Base-by-base conservation (phyloP, 2,113 vertebrate genomes). In the Glaucomys volans region DNA sequence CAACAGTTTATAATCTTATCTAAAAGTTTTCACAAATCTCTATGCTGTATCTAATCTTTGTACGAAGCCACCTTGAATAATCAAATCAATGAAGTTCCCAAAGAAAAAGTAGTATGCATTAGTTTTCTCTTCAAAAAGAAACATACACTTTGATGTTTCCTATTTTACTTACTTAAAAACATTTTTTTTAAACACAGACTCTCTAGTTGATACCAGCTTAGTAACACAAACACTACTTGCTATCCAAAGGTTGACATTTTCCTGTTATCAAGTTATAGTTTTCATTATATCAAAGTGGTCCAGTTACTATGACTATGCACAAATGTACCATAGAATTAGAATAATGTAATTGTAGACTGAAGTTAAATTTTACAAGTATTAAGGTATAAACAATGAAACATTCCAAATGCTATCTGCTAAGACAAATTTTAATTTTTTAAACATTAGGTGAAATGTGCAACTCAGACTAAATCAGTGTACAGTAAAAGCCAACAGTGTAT, bases 381-480 rank as follows among this genome's bases (percentile, higher is more conserved):
- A 76, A 16, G 18, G 32, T 67, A 77, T 72, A 66, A 74, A 76
- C 22, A 32, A 42, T 67, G 74, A 93, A 94, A 81, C 13, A 96
- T 50, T 75, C 84, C 80, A 87, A 93, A 95, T 42, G 17, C 62
- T 89, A 96, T 44, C 37, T 80, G 64, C 20, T 90, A 95, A 64
- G 47, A 87, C 83, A 89, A 95, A 50, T 57, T 86, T 72, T 80
- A 95, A 94, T 35, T 76, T 67, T 92, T 97, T 98, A 96, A 98
- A 87, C 83, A 88, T 62, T 88, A 69, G 69, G 93, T 72, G 88
- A 95, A 97, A 95, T 91, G 95, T 5, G 94, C 64, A 92, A 96
- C 95, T 75, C 26, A 90, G 90, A 11, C 62, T 47, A 42, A 96
- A 74, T 83, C n/a, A 94, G 62, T 37, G 64, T 72, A 64, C 8